Conservation (phyloP, 2,888 invertebrate species). For the Melanotus villosus region DNA sequence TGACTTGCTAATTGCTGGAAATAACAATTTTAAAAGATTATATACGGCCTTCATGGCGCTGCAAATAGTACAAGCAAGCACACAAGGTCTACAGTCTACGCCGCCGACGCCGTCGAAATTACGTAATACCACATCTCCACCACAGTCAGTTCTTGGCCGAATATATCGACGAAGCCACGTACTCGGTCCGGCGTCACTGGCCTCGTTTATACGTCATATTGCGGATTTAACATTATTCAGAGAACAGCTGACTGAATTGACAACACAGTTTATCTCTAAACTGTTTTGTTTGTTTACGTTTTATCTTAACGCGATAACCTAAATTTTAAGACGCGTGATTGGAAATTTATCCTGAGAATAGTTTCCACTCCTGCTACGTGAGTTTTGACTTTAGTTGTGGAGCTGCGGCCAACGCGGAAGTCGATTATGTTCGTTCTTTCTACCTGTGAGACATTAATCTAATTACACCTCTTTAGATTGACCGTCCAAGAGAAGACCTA, state of each 20-base stretch:
- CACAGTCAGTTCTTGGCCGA: slow-evolving; percentile 45
- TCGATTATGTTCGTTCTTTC: neutral
- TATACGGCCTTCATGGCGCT: slow-evolving; percentile 29
- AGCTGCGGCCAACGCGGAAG: slow-evolving; percentile 9
- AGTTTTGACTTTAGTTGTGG: slow-evolving; percentile 26
- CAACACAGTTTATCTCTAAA: slow-evolving; percentile 23
- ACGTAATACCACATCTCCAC: slow-evolving; percentile 44
- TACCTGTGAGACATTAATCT: neutral
- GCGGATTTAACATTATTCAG: slow-evolving; percentile 33
- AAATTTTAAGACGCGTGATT: slow-evolving; percentile 20
- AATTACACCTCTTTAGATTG: too few species aligned
- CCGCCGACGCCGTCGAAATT: slow-evolving; percentile 48
- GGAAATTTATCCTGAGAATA: slow-evolving; percentile 11
- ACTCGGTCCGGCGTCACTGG: slow-evolving; percentile 44
- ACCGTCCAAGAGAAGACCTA: too few species aligned
- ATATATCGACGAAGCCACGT: slow-evolving; percentile 50
- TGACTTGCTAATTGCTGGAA: neutral
- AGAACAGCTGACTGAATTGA: slow-evolving; percentile 38
- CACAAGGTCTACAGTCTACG: slow-evolving; percentile 34
- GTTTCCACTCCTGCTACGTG: slow-evolving; percentile 15
- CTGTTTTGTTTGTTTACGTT: slow-evolving; percentile 38
- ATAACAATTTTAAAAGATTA: neutral
- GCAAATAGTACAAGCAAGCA: slow-evolving; percentile 33
- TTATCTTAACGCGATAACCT: slow-evolving; percentile 20
- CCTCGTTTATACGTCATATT: slow-evolving; percentile 43